Base-by-base conservation (phyloP, 1,140 invertebrate genomes). In the Drosophila serrata region DNA sequence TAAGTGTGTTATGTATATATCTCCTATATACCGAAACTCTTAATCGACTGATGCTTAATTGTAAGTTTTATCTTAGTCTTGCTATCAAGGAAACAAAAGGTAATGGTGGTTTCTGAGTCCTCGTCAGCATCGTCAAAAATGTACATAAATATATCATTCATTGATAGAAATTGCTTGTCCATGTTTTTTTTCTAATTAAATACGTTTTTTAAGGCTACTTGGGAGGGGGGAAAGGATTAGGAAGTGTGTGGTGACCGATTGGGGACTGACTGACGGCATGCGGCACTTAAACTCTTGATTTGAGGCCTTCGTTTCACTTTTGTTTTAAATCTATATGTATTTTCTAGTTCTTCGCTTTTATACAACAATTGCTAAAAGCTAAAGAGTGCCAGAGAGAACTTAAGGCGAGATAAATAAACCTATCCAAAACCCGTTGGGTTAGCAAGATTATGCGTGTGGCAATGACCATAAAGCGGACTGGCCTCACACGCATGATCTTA, bases 71-170 rank as follows among this genome's bases (percentile, higher is more conserved):
- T 8, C 17, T n/a, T 19, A 39, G 13, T 62, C 29, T 57, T 39
- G 24, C 35, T 40, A 63, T 31, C n/a, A 58, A 31, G 60, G 15
- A 63, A 31, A 29, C 29, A 24, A 31, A 59, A 40, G 60, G 33
- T 42, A 63, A 60, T 63, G 6, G 31, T 42, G 24, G 53, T 58
- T 58, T 63, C 5, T 22, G 51, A 40, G 35, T 51, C 48, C 17
- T 13, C 27, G 48, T 19, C 17, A 51, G 13, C 24, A 8, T 59
- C 15, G 17, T 40, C 29, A 31, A 19, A 59, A 63, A 42, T 63
- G 7, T 63, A 59, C 19, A 63, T 56, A 63, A 42, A 17, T 17
- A 17, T 17, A 35, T 51, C 17, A 12, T 40, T 59, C 17, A 57
- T 39, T 56, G 22, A 39, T 57, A 2, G 6, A 33, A 17, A 19